These are phyloP conservation scores for Medauroidea extradentata DNA, from an alignment of 1,140 invertebrate species.

Conservation along the genomic window DNA sequence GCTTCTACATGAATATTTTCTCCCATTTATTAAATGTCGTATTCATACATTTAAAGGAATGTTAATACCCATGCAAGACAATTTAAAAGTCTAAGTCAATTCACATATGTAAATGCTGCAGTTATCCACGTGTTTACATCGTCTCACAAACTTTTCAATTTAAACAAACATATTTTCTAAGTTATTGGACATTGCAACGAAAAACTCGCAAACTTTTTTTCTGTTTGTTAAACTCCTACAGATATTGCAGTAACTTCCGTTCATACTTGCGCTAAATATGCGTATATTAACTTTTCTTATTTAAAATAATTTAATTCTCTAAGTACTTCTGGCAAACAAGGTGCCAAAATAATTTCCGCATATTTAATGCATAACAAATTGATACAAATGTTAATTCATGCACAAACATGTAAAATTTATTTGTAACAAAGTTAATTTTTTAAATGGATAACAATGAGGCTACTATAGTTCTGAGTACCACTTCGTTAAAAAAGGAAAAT, in stretches of 20 bases:
- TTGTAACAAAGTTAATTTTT: constrained; percentile 16
- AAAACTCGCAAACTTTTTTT: background rate
- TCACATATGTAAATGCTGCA: too few species aligned
- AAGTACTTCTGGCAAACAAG: constrained; percentile 12
- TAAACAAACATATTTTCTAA: too few species aligned
- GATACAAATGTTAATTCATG: constrained; percentile 14
- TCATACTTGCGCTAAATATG: background rate
- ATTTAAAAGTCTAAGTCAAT: too few species aligned
- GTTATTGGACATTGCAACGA: too few species aligned
- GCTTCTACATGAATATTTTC: too few species aligned
- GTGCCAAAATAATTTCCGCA: constrained; percentile 11
- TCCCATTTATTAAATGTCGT: too few species aligned
- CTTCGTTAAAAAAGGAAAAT: constrained; percentile 7
- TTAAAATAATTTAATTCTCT: constrained; percentile 13
- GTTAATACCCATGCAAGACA: too few species aligned
- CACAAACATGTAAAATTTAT: constrained; percentile 18
- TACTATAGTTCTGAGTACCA: background rate
- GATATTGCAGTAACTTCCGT: background rate
- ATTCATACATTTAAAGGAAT: too few species aligned
- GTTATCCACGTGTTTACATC: too few species aligned
- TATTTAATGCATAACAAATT: constrained; percentile 18
- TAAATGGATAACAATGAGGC: constrained; percentile 3
- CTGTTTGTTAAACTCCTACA: background rate
- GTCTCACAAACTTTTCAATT: too few species aligned
- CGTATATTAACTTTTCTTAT: too few species aligned